Evolutionary conservation across 2,797 vertebrate genomes (phyloP).

Genomic region (Anguilla megastoma): DNA sequence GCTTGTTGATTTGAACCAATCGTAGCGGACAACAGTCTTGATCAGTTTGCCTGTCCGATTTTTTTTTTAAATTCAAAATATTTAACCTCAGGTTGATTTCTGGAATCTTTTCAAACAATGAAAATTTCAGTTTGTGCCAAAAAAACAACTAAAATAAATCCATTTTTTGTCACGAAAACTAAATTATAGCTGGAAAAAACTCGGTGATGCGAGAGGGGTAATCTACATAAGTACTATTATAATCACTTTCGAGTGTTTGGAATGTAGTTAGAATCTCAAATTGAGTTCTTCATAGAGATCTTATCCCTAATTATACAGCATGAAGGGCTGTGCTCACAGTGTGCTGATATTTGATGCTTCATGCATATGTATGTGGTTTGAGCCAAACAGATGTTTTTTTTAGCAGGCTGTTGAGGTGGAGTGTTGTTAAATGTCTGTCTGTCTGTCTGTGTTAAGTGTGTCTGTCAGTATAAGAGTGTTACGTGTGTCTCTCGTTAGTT

Average conservation of each 20-base stretch:
- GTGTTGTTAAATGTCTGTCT: not conserved
- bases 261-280: not conserved
- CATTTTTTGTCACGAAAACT: not conserved
- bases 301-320: not conserved
- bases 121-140: not conserved
- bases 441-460: not conserved
- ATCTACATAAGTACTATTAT: not conserved
- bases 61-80: not conserved
- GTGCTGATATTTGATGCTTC: not conserved
- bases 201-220: not conserved
- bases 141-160: not conserved
- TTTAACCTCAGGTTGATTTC: not conserved
- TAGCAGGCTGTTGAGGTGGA: not conserved
- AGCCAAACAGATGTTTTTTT: not conserved
- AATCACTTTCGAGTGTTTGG: not conserved
- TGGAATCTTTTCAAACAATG: not conserved
- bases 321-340: not conserved
- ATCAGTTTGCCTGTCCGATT: not conserved
- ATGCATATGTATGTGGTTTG: not conserved
- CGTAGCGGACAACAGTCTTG: not conserved
- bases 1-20: not conserved
- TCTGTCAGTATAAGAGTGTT: not conserved
- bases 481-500: not conserved
- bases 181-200: not conserved
- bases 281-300: not conserved